Base-by-base conservation (phyloP, 2,888 invertebrate species). In the Achlya flavicornis region DNA sequence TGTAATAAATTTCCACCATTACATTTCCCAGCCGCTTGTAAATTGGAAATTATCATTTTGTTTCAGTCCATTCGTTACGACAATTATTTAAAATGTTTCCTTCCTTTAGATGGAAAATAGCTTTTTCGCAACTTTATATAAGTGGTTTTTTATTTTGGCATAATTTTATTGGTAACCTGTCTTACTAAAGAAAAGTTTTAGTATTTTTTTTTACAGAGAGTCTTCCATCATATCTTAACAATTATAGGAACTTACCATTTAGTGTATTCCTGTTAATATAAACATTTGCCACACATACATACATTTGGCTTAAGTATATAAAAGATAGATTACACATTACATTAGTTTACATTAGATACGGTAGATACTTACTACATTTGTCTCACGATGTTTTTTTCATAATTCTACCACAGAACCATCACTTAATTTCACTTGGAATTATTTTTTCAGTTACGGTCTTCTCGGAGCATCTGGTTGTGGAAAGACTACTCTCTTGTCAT, bases 381-480 rank as follows among this genome's bases (percentile, higher is more conserved):
- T 26, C 26, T 26, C 26, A 26, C 26, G 26, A 1, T 26, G 1
- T 26, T 26, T 26, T 26, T 26, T 2, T 26, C 26, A 1, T 26
- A 26, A 26, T 1, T 26, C 26, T 26, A 26, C 26, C 26, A 26
- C 26, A 26, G 2, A 1, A 26, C 26, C 26, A 26, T 26, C 26
- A 12, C 41, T 4, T 41, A 12, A 41, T 41, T 41, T n/a, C n/a
- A n/a, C n/a, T n/a, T 41, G 41, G 4, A 12, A 26, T 10, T 38
- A 38, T 8, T 61, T 43, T 86, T 92, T 19, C 90, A 98, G 98
- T 80, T 98, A 98, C 82, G 98, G 98, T 70, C 95, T 98, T 0
- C 93, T 98, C 53, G 98, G 98, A 19, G 97, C 98, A 0, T 98
- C 98, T 74, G 98, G 98, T 0, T 98, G 98, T 84, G 98, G 98